Conservation (phyloP, 2,797 vertebrate genomes). For the Scyliorhinus canicula region DNA sequence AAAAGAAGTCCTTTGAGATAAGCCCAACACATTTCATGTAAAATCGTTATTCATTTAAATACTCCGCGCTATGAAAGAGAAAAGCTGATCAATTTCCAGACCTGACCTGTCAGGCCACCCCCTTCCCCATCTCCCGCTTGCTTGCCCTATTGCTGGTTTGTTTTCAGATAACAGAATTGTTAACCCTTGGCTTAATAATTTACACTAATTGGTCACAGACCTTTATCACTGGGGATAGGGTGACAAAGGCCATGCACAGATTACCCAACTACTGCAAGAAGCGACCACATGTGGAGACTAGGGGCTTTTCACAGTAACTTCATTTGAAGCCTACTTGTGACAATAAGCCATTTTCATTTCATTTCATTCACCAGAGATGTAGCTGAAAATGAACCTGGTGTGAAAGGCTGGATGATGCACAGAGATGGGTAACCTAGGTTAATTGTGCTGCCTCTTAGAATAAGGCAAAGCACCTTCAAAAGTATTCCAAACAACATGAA, state of each 20-base stretch:
- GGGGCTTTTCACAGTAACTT: too few relatives aligned
- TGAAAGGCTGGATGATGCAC: background rate
- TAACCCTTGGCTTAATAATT: slow-evolving; percentile 80
- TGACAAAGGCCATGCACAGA: background rate
- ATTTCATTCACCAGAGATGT: background rate
- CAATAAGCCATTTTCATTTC: too few relatives aligned
- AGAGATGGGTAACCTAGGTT: background rate
- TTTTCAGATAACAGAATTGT: slow-evolving; percentile 75
- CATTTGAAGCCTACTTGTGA: too few relatives aligned
- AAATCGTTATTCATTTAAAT: background rate
- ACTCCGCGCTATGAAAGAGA: background rate
- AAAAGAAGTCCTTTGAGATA: background rate
- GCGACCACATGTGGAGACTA: too few relatives aligned
- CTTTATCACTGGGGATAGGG: background rate
- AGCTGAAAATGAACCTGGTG: background rate
- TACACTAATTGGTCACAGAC: slow-evolving; percentile 68
- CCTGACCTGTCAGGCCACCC: background rate
- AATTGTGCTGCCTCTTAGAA: background rate
- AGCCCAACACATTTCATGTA: background rate
- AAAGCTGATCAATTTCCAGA: background rate
- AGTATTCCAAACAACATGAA: background rate
- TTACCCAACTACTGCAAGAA: background rate
- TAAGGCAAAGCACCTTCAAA: background rate
- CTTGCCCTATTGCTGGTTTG: background rate
- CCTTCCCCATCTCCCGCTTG: background rate